Base-by-base conservation (phyloP, 1,140 invertebrate species). In the Sitophilus oryzae region DNA sequence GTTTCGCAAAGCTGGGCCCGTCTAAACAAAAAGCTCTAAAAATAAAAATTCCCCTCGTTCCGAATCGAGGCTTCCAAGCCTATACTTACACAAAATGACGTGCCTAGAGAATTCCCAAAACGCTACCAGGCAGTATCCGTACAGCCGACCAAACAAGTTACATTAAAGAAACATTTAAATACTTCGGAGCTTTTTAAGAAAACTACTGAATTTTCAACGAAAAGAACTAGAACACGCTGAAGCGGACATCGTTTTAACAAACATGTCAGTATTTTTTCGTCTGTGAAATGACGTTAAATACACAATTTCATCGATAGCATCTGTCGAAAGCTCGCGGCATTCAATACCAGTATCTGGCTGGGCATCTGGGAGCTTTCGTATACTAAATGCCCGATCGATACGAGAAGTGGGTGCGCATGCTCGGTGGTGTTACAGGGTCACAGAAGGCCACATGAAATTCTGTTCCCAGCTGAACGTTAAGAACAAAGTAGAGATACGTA, bases 361-460 rank as follows among this genome's bases (percentile, higher is more conserved):
- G 61, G 53, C 58, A 10, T 14, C 59, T 58, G 55, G 30, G 44
- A n/a, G n/a, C 11, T 30, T 40, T 15, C n/a, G 38, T 40, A 40
- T 6, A 40, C 5, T 20, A 15, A 58, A 58, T 48, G 53, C 51
- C 57, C 58, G 61, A 63, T 63, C 61, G 58, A 63, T 62, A 62
- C 60, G 57, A 60, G 58, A 57, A 56, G 47, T 37, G 25, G 5
- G 2, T 44, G 47, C 54, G 61, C 61, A 60, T 48, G 61, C 58
- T 54, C 43, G 11, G 21, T 37, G 11, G 30, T 9, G 25, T 23
- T 45, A 60, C 61, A 63, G 61, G 61, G 58, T 63, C 61, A 60
- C 59, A 63, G 61, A 56, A 63, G 58, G 55, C 57, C 57, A 59
- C 47, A 52, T 30, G n/a, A n/a, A n/a, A n/a, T n/a, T n/a, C n/a